phyloP scores from a whole-genome alignment of 1,140 invertebrate genomes.

The silkworm (Bombyx mori) region ASM3026992v2 NC_085133.1:2029501-2030000 shows the following conservation, averaged over 20 bases:
- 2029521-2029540: constrained; percentile 30
- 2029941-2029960: constrained; percentile 5
- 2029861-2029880: background rate
- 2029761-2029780: too few relatives aligned
- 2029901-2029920: constrained; percentile 17
- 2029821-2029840: background rate
- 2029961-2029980: constrained; percentile 49
- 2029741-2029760: background rate
- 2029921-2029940: background rate
- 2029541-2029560: constrained; percentile 46
- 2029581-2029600: constrained; percentile 57
- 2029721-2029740: constrained; percentile 12
- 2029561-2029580: constrained; percentile 32
- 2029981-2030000: constrained; percentile 38
- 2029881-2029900: background rate
- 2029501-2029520: constrained; percentile 43
- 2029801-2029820: constrained; percentile 45
- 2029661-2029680: constrained; percentile 53
- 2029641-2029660: constrained; percentile 66
- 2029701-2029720: constrained; percentile 33
- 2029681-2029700: constrained; percentile 52
- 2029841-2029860: constrained; percentile 4
- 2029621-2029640: constrained; percentile 67
- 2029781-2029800: constrained; percentile 25
- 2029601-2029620: constrained; percentile 64